These are phyloP conservation scores for Vidua macroura DNA, from an alignment of 2,113 vertebrate genomes.

Conservation along the genomic window DNA sequence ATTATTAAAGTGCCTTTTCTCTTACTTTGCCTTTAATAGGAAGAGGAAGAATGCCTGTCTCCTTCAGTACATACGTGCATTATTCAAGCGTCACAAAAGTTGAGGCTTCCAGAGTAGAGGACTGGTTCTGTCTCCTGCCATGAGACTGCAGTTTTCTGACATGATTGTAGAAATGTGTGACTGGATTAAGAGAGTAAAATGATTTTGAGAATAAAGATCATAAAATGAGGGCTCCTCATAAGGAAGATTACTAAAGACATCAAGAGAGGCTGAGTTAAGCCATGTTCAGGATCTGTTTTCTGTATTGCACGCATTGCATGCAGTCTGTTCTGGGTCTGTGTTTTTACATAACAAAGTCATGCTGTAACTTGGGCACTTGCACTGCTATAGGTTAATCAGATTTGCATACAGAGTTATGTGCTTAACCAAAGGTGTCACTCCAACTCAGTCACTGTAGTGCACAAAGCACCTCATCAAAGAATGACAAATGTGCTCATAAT, in stretches of 20 bases:
- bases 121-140: background rate
- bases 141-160: background rate
- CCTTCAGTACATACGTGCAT: background rate
- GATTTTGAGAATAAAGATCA: background rate
- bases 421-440: conserved; percentile 8
- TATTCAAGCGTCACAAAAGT: background rate
- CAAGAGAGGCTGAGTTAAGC: background rate
- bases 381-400: background rate
- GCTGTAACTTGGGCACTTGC: background rate
- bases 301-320: background rate
- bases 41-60: background rate
- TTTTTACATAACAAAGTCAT: background rate
- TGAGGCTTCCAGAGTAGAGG: background rate
- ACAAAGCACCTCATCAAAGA: background rate
- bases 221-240: background rate
- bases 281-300: background rate
- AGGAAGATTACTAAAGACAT: background rate
- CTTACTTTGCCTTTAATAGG: background rate
- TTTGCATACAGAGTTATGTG: background rate
- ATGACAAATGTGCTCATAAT: background rate
- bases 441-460: background rate
- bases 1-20: background rate
- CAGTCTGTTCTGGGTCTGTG: background rate
- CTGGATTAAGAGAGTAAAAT: background rate
- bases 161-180: background rate